phyloP scores from a whole-genome alignment of 2,113 vertebrate species.

The Proteles cristata region DNA sequence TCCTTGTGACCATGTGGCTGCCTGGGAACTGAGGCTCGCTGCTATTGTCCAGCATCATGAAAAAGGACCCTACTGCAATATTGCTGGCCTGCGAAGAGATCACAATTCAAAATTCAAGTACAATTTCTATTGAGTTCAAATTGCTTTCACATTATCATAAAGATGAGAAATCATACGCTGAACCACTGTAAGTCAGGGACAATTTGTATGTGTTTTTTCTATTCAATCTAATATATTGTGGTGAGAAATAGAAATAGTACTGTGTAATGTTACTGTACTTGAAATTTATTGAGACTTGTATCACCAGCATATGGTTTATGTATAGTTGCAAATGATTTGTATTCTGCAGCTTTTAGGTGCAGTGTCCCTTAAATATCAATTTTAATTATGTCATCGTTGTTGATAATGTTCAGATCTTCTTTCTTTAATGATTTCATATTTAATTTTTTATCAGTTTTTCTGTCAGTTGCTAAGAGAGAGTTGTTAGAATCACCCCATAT shows the following conservation, averaged over 20 bases:
- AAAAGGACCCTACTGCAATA: neutral
- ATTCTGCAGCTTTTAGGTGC: neutral
- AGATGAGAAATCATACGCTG: neutral
- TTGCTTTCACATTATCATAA: neutral
- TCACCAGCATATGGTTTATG: neutral
- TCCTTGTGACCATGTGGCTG: neutral
- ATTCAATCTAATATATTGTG: neutral
- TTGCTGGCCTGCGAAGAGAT: neutral
- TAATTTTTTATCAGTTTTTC: neutral
- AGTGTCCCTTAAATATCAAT: neutral
- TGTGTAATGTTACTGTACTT: neutral
- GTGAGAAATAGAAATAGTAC: neutral
- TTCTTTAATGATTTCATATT: slow-evolving; percentile 35
- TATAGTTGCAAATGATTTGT: neutral
- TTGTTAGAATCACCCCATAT: neutral
- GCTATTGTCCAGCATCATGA: neutral
- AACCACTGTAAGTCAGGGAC: neutral
- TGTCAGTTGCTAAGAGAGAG: neutral
- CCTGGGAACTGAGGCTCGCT: neutral
- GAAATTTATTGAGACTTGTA: neutral
- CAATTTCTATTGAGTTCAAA: neutral
- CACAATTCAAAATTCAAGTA: neutral
- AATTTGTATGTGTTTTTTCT: neutral
- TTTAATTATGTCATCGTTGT: neutral
- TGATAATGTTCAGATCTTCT: neutral